Percentiles rank a stretch among this genome's conserved stretches.
phyloP scores from a whole-genome alignment of 2,797 vertebrate genomes.

The Pseudocheirus occidentalis region DNA sequence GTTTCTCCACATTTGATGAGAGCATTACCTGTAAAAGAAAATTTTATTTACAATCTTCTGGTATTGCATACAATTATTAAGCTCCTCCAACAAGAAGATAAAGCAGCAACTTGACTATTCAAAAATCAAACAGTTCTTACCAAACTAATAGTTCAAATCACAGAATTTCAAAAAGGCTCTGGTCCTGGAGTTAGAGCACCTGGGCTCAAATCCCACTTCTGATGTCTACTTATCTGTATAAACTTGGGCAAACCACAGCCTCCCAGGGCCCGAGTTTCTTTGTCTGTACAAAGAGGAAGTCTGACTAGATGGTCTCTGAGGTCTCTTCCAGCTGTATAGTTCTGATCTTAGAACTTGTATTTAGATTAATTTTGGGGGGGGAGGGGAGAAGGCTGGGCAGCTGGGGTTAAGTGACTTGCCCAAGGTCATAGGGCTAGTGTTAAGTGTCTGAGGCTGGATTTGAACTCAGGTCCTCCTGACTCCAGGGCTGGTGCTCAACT shows the following conservation, averaged over 20 bases:
- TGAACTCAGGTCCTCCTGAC: too few species aligned
- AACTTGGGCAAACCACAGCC: not conserved
- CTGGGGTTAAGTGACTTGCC: too few species aligned
- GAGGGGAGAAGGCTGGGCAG: too few species aligned
- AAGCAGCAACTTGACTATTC: slow-evolving; percentile 49
- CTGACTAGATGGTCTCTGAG: not conserved
- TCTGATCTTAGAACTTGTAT: not conserved
- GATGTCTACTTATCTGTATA: not conserved
- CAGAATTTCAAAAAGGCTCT: not conserved
- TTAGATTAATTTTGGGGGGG: not conserved
- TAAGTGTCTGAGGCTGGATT: too few species aligned
- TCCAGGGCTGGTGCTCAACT: too few species aligned
- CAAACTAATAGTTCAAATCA: not conserved
- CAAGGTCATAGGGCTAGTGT: too few species aligned
- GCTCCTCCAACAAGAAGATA: slow-evolving; percentile 34
- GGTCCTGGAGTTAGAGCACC: not conserved
- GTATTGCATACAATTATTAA: slow-evolving; percentile 52
- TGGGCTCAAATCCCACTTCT: not conserved
- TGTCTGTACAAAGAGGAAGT: not conserved
- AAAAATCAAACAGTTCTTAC: slow-evolving; percentile 40
- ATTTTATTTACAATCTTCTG: slow-evolving; percentile 48
- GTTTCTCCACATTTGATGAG: slow-evolving; percentile 95
- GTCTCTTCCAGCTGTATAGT: not conserved
- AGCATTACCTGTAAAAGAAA: slow-evolving; percentile 89
- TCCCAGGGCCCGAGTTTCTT: not conserved